Base-by-base conservation (phyloP, 2,113 vertebrate genomes). In the Ranitomeya imitator region DNA sequence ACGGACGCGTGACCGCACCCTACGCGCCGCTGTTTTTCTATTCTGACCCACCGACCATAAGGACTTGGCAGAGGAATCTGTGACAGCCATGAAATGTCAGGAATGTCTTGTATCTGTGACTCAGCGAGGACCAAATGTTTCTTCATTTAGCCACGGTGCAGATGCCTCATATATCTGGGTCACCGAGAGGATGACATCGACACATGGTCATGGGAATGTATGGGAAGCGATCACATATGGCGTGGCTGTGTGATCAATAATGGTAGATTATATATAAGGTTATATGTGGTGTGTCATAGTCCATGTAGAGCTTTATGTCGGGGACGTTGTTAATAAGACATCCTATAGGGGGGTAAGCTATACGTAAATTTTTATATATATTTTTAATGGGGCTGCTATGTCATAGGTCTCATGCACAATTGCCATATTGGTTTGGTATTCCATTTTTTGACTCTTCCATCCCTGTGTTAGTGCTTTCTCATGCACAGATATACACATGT, bases 71-170 rank as follows among this genome's bases (percentile, higher is more conserved):
- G 6, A 74, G 71, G 87, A 83, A 88, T 88, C 69, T 67, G 18
- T 55, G 60, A 79, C 81, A 85, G 81, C 81, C 87, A 59, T 85
- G 60, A 84, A 79, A 89, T 89, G 87, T n/a, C 45, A 85, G 52
- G 87, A 89, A 89, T 85, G 87, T 84, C 18, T 57, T 77, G 80
- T 5, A 63, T 89, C 69, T 85, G 80, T 88, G 87, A 88, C 71
- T 88, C 80, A 88, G 86, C 59, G 52, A 88, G 79, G 69, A 63
- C 86, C 67, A 81, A 88, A 84, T 78, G 87, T 57, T 83, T 84
- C 74, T 79, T 61, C 9, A 69, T 84, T 89, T 89, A 85, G 81
- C 76, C 74, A 84, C 71, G 87, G 87, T 76, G 18, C 9, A 81
- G 60, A 78, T 37, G 71, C 45, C 37, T 11, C 81, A 77, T 23